Percentiles rank a stretch among this genome's conserved stretches.
Evolutionary conservation across 2,888 invertebrate genomes (phyloP).

Genomic region (Aquatica leii): DNA sequence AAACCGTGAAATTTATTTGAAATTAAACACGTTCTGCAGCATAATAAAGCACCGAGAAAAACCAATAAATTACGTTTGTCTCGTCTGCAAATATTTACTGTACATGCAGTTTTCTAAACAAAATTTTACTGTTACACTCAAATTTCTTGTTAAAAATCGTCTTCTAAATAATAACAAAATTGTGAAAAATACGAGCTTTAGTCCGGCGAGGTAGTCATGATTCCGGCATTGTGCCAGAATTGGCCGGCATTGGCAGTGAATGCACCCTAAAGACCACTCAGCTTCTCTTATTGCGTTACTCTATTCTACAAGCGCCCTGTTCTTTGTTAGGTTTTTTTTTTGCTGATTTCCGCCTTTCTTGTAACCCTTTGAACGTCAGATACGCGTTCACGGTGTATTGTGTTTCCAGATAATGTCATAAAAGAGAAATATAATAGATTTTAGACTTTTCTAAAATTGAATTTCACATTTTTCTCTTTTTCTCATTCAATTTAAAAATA

Average conservation of each 20-base stretch:
- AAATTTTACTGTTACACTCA: neutral
- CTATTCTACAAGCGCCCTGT: slow-evolving; percentile 51
- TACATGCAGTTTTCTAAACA: too few species aligned
- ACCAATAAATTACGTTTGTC: too few species aligned
- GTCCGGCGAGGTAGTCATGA: slow-evolving; percentile 47
- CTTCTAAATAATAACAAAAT: neutral
- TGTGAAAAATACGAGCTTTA: slow-evolving; percentile 5
- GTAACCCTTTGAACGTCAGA: slow-evolving; percentile 57
- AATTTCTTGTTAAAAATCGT: neutral
- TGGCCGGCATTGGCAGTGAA: slow-evolving; percentile 53
- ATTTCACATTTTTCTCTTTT: slow-evolving; percentile 21
- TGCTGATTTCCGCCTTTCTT: slow-evolving; percentile 57
- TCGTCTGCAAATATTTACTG: too few species aligned
- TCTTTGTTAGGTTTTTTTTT: slow-evolving; percentile 51
- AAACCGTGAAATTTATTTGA: too few species aligned
- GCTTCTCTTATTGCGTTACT: slow-evolving; percentile 53
- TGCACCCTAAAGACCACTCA: slow-evolving; percentile 57
- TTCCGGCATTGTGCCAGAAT: slow-evolving; percentile 56
- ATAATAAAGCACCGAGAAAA: too few species aligned
- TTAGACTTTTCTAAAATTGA: slow-evolving; percentile 42
- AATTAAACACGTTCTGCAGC: too few species aligned
- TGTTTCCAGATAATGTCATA: slow-evolving; percentile 53
- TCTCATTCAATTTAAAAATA: neutral
- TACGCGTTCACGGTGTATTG: slow-evolving; percentile 51
- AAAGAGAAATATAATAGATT: slow-evolving; percentile 51